Evolutionary conservation across 37 sponge, comb jelly and placozoan genomes (phyloP).

Genomic region (Mnemiopsis leidyi): DNA sequence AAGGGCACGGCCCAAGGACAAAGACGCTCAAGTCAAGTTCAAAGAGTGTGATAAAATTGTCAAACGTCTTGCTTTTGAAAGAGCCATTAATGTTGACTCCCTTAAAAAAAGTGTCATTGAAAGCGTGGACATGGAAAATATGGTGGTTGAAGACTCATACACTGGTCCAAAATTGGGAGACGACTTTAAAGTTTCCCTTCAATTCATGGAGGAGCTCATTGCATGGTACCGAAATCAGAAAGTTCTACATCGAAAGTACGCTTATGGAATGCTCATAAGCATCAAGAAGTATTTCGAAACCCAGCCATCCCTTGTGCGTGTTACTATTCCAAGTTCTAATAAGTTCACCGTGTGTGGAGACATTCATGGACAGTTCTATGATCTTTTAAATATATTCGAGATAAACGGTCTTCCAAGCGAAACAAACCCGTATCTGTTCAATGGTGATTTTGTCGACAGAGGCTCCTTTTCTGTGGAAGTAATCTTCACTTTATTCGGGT

Average conservation of each 20-base stretch:
- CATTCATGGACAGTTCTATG: conserved; percentile 98
- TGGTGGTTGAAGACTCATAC: conserved; percentile 82
- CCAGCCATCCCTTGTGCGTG: conserved; percentile 74
- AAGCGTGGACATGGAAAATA: conserved; percentile 48
- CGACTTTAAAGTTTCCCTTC: conserved; percentile 69
- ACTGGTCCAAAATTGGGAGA: conserved; percentile 84
- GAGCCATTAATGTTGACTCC: conserved; percentile 87
- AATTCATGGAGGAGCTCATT: conserved; percentile 87
- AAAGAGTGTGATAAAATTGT: conserved; percentile 91
- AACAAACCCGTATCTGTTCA: conserved; percentile 86
- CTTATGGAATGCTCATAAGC: conserved; percentile 81
- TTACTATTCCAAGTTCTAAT: conserved; percentile 80
- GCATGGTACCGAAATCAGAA: conserved; percentile 82
- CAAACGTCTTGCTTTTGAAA: conserved; percentile 80
- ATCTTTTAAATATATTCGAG: conserved; percentile 92
- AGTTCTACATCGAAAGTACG: conserved; percentile 87
- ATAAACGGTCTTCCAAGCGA: conserved; percentile 89
- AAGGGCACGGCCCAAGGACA: conserved; percentile 69
- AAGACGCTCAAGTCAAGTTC: conserved; percentile 79
- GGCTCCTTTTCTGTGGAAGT: conserved; percentile 96
- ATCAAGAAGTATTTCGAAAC: conserved; percentile 71
- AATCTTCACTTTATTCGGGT: conserved; percentile 89
- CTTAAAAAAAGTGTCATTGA: conserved; percentile 71
- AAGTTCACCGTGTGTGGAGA: conserved; percentile 98
- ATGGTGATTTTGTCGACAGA: conserved; percentile 99